A percentile compares a stretch with the other conserved stretches of the same genome.
phyloP scores from a whole-genome alignment of 2,888 invertebrate species.

The Mermis nigrescens region DNA sequence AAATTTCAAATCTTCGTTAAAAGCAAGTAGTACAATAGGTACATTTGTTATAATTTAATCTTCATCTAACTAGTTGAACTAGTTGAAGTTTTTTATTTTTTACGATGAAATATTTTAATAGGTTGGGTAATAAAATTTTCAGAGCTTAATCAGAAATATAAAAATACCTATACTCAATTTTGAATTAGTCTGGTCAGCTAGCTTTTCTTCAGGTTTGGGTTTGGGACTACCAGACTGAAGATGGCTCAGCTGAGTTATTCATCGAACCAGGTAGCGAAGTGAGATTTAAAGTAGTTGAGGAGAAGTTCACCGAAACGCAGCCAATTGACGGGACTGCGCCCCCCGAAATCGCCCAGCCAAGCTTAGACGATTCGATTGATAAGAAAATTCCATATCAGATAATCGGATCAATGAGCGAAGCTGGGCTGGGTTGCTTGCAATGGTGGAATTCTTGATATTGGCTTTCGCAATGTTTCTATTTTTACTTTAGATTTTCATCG shows the following conservation, averaged over 20 bases:
- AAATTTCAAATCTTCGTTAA: too few species aligned
- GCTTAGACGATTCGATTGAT: not conserved
- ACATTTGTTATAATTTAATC: too few species aligned
- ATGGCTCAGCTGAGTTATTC: conserved; percentile 14
- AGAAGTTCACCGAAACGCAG: conserved; percentile 10
- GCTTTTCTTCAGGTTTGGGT: conserved; percentile 19
- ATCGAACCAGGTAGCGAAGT: conserved; percentile 17
- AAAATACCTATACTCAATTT: too few species aligned
- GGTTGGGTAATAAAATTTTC: too few species aligned
- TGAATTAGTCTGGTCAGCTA: too few species aligned
- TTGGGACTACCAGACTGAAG: conserved; percentile 18
- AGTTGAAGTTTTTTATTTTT: too few species aligned
- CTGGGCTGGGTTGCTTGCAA: conserved; percentile 6
- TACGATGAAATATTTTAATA: too few species aligned
- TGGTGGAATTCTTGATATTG: conserved; percentile 8
- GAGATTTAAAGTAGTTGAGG: conserved; percentile 13
- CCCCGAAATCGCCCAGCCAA: not conserved
- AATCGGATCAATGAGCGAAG: conserved; percentile 7
- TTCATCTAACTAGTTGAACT: too few species aligned
- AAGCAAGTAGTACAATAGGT: too few species aligned
- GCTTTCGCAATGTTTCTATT: too few species aligned
- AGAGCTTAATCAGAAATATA: too few species aligned
- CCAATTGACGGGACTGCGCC: conserved; percentile 2
- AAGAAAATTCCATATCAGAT: not conserved
- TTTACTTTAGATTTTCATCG: too few species aligned